Conservation (phyloP, 2,797 vertebrate species). For the Sebastes vulpes region DNA sequence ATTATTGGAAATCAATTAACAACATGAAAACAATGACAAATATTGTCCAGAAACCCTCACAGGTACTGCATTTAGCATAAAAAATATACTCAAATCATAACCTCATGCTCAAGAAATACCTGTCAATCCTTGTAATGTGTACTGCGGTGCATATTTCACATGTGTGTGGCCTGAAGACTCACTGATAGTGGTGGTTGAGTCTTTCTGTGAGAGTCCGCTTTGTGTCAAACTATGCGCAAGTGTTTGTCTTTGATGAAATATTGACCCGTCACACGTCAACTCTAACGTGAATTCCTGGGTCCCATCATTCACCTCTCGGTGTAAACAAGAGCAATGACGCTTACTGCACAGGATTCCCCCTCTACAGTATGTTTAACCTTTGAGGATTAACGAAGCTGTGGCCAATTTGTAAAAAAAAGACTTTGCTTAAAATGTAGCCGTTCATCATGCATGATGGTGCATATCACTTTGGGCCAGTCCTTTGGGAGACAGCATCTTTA, state of each 20-base stretch:
- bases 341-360: neutral
- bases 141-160: conserved; percentile 40
- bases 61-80: no score
- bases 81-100: no score
- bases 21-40: no score
- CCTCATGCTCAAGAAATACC: conserved; percentile 15
- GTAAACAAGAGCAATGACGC: neutral
- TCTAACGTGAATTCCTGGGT: conserved; percentile 23
- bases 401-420: neutral
- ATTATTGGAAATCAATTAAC: no score
- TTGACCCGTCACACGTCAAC: conserved; percentile 22
- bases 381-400: neutral
- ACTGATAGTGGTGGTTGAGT: conserved; percentile 34
- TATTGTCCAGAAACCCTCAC: no score
- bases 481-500: conserved; percentile 79
- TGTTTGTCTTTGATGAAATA: conserved; percentile 39
- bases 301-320: neutral
- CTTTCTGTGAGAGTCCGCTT: conserved; percentile 55
- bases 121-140: neutral
- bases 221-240: conserved; percentile 32
- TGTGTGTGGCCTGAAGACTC: conserved; percentile 33
- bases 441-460: neutral
- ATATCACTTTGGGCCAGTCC: neutral
- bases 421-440: neutral
- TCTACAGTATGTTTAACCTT: neutral